Percentiles rank a stretch among this genome's conserved stretches.
Evolutionary conservation across 2,888 invertebrate species (phyloP).

Genomic region (Altica lythri): DNA sequence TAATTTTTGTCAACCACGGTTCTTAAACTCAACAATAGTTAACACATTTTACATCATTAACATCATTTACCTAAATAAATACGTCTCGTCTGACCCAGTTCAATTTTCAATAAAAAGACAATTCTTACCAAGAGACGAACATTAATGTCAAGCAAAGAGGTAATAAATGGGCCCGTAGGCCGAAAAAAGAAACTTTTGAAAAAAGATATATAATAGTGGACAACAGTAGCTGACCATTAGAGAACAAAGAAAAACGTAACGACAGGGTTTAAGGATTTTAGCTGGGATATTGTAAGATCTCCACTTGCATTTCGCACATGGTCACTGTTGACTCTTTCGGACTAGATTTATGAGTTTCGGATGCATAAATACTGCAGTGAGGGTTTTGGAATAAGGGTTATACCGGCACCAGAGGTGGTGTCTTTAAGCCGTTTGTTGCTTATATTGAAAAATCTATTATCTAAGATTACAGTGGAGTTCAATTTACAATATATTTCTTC

Average conservation of each 20-base stretch:
- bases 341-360: constrained; percentile 31
- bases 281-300: constrained; percentile 8
- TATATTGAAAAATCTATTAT: too few species aligned
- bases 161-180: constrained; percentile 21
- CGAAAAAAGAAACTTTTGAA: constrained; percentile 11
- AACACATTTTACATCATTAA: constrained; percentile 37
- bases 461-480: too few species aligned
- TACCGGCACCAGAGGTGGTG: background rate
- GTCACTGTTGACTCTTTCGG: constrained; percentile 22
- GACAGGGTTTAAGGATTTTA: constrained; percentile 25
- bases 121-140: constrained; percentile 23
- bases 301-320: constrained; percentile 26
- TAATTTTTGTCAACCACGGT: constrained; percentile 38
- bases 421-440: background rate
- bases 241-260: constrained; percentile 26
- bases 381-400: constrained; percentile 4
- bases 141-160: constrained; percentile 26
- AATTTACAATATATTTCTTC: too few species aligned
- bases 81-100: constrained; percentile 20
- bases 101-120: constrained; percentile 13
- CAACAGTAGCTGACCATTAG: constrained; percentile 28
- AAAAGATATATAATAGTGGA: constrained; percentile 20
- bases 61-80: constrained; percentile 35
- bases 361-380: constrained; percentile 14
- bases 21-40: constrained; percentile 34